Base-by-base conservation (phyloP, 23 tunicate genomes). In the Botrylloides violaceus region DNA sequence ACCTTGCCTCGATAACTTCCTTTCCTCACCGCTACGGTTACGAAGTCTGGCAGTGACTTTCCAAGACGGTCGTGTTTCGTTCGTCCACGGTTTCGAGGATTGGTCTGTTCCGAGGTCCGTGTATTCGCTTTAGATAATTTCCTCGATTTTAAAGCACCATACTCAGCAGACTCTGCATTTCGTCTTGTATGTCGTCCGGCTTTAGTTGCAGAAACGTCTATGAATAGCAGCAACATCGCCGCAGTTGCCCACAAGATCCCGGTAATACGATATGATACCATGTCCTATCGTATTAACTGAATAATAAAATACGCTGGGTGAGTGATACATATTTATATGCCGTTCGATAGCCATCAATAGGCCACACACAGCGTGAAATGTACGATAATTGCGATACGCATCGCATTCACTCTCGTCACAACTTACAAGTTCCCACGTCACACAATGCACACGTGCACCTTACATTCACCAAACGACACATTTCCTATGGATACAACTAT, bases 1-100 rank as follows among this genome's bases (percentile, higher is more conserved):
- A 84, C 57, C 34, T 49, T 34, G 35, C 92, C 92, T 7, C 63
- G 33, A 32, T 73, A 47, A 56, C 55, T 73, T 19, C 92, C 92
- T 53, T 49, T 63, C 35, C 33, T 31, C 6, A 31, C 23, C 33
- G 20, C 29, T 25, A 63, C 70, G 7, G 33, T 63, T 63, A 63
- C 29, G 32, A 23, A 59, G 19, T 59, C 9, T 7, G 6, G 64
- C 26, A 7, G 9, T 18, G 29, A 59, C 27, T 22, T 59, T 18
- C 27, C 30, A n/a, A 9, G 18, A 9, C 64, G 64, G 7, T 59
- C 7, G 7, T 7, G 27, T 22, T 59, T 59, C 27, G 7, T 7
- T n/a, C 27, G 18, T n/a, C 19, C 64, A 6, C 30, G 30, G 19
- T 22, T 59, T 6, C 64, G 64, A 9, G 53, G 53, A 9, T 9